phyloP scores from a whole-genome alignment of 2,888 invertebrate genomes.

The Gisinianus flammeolus region DNA sequence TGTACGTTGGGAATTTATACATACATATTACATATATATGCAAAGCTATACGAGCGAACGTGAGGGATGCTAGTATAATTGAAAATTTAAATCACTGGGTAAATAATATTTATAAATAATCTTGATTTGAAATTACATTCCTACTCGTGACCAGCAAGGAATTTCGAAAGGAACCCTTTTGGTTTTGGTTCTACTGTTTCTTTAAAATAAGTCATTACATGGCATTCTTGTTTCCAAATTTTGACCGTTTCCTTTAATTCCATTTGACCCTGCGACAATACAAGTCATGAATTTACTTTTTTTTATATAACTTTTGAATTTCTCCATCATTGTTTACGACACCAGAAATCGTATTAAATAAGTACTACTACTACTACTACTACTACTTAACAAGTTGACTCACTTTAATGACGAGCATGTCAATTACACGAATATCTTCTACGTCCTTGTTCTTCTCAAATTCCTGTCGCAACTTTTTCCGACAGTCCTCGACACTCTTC shows the following conservation, averaged over 20 bases:
- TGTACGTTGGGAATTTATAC: background rate
- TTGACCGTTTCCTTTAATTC: conserved; percentile 85
- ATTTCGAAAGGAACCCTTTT: conserved; percentile 86
- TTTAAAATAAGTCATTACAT: conserved; percentile 86
- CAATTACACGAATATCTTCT: conserved; percentile 85
- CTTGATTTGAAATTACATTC: background rate
- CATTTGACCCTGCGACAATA: conserved; percentile 81
- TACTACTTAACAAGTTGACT: no score
- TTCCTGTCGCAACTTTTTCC: conserved; percentile 75
- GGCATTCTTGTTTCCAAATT: conserved; percentile 87
- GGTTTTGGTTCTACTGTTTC: conserved; percentile 84
- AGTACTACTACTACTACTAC: no score
- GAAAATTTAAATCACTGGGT: no score
- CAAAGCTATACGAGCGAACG: background rate
- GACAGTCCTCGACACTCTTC: conserved; percentile 72
- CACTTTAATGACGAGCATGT: conserved; percentile 91
- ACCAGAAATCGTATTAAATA: no score
- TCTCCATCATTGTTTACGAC: background rate
- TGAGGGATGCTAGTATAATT: background rate
- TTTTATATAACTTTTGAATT: no score
- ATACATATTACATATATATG: background rate
- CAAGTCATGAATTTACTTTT: no score
- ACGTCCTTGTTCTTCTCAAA: conserved; percentile 79
- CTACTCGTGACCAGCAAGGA: background rate
- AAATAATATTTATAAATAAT: background rate